A percentile compares a stretch with the other conserved stretches of the same genome.
Evolutionary conservation across 2,113 vertebrate genomes (phyloP).

Genomic region (Percina caprodes): DNA sequence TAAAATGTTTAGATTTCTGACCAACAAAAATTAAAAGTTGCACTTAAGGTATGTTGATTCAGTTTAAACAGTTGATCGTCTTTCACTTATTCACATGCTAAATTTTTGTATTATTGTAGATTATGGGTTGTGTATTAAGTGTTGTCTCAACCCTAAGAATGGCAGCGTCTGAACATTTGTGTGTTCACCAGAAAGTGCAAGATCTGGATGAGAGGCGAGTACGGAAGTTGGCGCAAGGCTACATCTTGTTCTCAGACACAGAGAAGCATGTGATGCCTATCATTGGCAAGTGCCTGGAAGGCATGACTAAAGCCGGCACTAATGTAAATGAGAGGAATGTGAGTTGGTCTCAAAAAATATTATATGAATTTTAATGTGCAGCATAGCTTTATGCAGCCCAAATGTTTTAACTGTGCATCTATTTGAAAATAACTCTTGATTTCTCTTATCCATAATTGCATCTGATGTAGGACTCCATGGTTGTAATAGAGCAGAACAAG

Average conservation of each 20-base stretch:
- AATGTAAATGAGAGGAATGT: constrained; percentile 89
- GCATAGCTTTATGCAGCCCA: neutral
- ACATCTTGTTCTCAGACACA: constrained; percentile 86
- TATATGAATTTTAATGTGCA: constrained; percentile 18
- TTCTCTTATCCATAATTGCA: constrained; percentile 6
- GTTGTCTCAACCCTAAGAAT: constrained; percentile 10
- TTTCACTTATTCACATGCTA: neutral
- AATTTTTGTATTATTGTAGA: no score
- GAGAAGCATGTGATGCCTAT: constrained; percentile 91
- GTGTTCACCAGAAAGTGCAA: constrained; percentile 86
- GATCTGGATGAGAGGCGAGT: constrained; percentile 90
- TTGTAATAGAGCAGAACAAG: constrained; percentile 90
- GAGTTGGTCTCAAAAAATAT: constrained; percentile 57
- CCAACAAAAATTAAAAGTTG: neutral
- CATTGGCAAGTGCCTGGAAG: constrained; percentile 92
- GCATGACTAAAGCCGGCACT: constrained; percentile 88
- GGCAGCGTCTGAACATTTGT: constrained; percentile 19
- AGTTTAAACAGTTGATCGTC: neutral
- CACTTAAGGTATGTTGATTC: neutral
- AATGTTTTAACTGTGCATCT: constrained; percentile 9
- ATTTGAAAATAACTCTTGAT: constrained; percentile 22
- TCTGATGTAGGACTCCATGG: constrained; percentile 86
- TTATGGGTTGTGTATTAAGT: neutral
- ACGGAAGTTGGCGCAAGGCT: constrained; percentile 85
- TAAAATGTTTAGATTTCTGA: neutral